Percentiles rank a stretch among this genome's conserved stretches.
These are phyloP conservation scores for Momotus momota DNA, from an alignment of 2,797 vertebrate genomes.

Conservation along the genomic window DNA sequence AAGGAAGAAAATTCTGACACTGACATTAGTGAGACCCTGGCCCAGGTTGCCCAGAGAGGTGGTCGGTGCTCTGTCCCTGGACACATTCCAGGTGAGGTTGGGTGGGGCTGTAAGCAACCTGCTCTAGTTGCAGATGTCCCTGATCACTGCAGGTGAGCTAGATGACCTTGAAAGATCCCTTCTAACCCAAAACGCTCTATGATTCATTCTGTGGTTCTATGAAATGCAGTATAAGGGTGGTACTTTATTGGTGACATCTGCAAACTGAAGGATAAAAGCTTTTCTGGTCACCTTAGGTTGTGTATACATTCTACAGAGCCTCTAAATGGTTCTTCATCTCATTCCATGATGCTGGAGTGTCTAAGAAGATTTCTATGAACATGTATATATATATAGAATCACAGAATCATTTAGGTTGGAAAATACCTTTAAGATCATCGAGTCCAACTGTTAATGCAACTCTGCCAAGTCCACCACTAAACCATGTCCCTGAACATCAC, in stretches of 20 bases:
- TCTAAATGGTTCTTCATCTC: background rate
- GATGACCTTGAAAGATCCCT: too few species aligned
- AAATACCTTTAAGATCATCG: background rate
- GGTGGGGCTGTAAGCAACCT: background rate
- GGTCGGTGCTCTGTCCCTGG: background rate
- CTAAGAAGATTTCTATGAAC: background rate
- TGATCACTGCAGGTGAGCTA: too few species aligned
- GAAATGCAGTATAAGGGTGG: background rate
- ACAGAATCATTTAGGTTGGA: background rate
- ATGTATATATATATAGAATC: fast-evolving
- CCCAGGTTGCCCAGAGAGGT: too few species aligned
- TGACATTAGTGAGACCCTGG: too few species aligned
- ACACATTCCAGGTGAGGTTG: background rate
- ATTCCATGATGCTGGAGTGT: background rate
- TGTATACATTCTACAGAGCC: background rate
- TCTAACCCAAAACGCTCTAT: too few species aligned
- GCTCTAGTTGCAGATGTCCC: background rate
- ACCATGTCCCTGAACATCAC: background rate
- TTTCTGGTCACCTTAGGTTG: background rate
- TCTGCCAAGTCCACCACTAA: background rate
- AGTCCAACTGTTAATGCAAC: background rate
- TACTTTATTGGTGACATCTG: too few species aligned
- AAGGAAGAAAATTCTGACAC: too few species aligned
- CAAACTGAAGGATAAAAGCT: background rate
- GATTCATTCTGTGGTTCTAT: too few species aligned